phyloP scores from a whole-genome alignment of 2,113 vertebrate genomes.

The Pteronura brasiliensis region DNA sequence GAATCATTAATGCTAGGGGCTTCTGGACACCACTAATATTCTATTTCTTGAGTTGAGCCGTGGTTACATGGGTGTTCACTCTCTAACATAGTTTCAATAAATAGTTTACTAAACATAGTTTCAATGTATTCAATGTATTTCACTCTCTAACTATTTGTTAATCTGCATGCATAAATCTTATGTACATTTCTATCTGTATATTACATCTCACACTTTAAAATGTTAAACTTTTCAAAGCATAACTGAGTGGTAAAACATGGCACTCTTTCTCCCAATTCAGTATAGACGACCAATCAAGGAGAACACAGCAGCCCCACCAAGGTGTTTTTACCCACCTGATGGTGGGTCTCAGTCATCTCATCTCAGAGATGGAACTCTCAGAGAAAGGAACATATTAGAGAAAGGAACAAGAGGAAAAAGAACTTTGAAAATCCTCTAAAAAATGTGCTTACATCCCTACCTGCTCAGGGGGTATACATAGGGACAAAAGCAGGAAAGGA shows the following conservation, averaged over 20 bases:
- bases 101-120: no score
- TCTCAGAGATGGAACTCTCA: not conserved
- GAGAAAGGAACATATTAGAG: conserved; percentile 5
- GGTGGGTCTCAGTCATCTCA: not conserved
- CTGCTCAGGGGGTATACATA: not conserved
- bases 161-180: not conserved
- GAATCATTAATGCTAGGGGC: not conserved
- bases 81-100: no score
- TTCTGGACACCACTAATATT: not conserved
- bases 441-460: not conserved
- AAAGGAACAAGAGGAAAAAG: not conserved
- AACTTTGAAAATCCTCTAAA: conserved; percentile 1
- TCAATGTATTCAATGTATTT: no score
- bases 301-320: not conserved
- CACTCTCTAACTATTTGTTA: not conserved
- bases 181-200: conserved; percentile 13
- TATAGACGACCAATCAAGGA: not conserved
- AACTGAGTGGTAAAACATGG: conserved; percentile 6
- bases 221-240: not conserved
- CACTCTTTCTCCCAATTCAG: not conserved
- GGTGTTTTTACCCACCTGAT: not conserved
- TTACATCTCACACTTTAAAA: conserved; percentile 31
- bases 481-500: not conserved
- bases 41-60: not conserved
- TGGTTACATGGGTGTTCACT: not conserved